Conservation (phyloP, 1,140 invertebrate species). For the Ips nitidus region DNA sequence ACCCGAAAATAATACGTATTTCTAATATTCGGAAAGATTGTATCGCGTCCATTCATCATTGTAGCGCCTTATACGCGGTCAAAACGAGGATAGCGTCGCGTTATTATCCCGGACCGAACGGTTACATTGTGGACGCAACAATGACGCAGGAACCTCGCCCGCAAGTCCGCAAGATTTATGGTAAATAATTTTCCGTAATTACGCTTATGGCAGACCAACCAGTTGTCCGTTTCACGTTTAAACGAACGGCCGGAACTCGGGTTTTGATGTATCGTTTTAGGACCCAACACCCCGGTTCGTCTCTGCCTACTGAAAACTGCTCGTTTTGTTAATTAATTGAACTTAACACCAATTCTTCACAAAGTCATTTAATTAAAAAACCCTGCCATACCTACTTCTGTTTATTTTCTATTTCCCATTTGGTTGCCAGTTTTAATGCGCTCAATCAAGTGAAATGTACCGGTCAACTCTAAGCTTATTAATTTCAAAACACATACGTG, state of each 20-base stretch:
- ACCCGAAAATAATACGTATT: not conserved
- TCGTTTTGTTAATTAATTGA: no score
- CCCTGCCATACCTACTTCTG: no score
- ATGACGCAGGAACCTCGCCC: conserved; percentile 23
- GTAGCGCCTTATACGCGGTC: conserved; percentile 8
- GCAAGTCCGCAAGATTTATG: conserved; percentile 23
- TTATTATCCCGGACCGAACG: conserved; percentile 23
- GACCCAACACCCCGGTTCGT: not conserved
- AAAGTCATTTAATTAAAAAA: no score
- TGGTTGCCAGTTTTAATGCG: no score
- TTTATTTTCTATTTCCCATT: no score
- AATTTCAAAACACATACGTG: no score
- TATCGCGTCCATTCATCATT: conserved; percentile 18
- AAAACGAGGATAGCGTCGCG: conserved; percentile 14
- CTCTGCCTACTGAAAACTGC: no score
- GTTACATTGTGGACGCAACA: conserved; percentile 19
- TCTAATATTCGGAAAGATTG: conserved; percentile 9
- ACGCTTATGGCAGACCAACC: conserved; percentile 9
- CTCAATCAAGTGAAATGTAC: no score
- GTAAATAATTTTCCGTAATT: conserved; percentile 26
- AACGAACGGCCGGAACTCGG: conserved; percentile 8
- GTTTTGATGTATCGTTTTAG: conserved; percentile 2
- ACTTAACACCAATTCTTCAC: no score
- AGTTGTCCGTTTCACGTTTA: conserved; percentile 11
- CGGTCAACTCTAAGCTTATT: no score